Conservation (phyloP, 2,888 invertebrate species). For the Eupithecia centaureata region DNA sequence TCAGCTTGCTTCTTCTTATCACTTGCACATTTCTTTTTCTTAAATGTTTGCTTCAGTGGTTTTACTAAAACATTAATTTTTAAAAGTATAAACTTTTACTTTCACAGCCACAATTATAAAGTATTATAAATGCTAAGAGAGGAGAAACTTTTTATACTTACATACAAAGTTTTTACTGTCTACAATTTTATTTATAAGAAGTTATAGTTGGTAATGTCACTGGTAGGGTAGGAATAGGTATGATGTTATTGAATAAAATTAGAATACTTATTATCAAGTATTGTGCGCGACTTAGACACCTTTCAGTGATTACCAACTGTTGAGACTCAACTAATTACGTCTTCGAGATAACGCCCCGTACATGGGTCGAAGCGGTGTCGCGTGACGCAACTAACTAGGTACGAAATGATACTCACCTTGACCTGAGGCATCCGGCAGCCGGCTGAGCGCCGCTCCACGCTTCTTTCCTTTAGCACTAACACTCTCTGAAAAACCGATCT, state of each 20-base stretch:
- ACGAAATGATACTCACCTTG: slow-evolving; percentile 60
- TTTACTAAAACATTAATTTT: not conserved
- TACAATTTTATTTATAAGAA: not conserved
- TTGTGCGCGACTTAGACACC: not conserved
- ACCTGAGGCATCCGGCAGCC: slow-evolving; percentile 50
- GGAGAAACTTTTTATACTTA: too few species aligned
- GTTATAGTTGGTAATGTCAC: not conserved
- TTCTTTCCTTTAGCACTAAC: slow-evolving; percentile 58
- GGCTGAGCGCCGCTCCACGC: slow-evolving; percentile 47
- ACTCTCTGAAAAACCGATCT: slow-evolving; percentile 60
- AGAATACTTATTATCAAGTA: not conserved
- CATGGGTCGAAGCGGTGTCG: slow-evolving; percentile 14
- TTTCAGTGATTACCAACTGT: not conserved
- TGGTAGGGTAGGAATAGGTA: not conserved
- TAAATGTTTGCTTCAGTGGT: slow-evolving; percentile 13
- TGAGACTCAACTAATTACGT: not conserved
- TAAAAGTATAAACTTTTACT: not conserved
- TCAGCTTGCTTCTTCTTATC: slow-evolving; percentile 54
- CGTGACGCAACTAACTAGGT: slow-evolving; percentile 42
- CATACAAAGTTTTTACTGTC: not conserved
- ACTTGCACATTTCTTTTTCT: slow-evolving; percentile 47
- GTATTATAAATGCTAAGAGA: too few species aligned
- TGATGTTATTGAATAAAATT: not conserved
- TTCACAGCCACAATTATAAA: too few species aligned
- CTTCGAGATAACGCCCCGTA: not conserved